Percentiles rank a stretch among this genome's conserved stretches.
Conservation (phyloP, 2,888 invertebrate species). For the Drosophila leonis region DNA sequence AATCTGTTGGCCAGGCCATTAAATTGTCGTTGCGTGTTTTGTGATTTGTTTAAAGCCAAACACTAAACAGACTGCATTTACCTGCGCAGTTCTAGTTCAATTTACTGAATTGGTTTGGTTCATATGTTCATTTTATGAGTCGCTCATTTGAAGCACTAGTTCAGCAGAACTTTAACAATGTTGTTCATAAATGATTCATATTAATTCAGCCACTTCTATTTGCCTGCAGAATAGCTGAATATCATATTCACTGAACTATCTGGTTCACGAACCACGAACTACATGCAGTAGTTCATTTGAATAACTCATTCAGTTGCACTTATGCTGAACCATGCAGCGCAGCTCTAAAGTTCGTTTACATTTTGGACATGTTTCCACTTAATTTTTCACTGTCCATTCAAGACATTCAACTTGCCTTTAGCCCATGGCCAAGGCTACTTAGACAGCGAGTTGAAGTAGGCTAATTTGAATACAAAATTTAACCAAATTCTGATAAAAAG, state of each 20-base stretch:
- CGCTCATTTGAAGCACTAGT: not conserved
- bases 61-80: conserved; percentile 28
- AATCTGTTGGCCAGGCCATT: conserved; percentile 33
- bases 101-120: not conserved
- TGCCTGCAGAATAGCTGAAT: not conserved
- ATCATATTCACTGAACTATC: not conserved
- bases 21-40: conserved; percentile 46
- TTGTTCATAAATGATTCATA: not conserved
- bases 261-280: not conserved
- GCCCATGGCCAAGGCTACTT: not conserved
- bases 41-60: conserved; percentile 45
- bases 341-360: not conserved
- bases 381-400: not conserved
- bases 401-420: no score
- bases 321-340: not conserved
- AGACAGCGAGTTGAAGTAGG: conserved; percentile 22
- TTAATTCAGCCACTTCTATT: not conserved
- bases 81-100: not conserved
- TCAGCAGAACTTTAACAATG: not conserved
- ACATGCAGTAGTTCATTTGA: not conserved
- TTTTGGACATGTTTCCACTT: conserved; percentile 2
- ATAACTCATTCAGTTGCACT: not conserved
- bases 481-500: conserved; percentile 40
- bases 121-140: not conserved
- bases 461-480: conserved; percentile 48